Evolutionary conservation across 1,140 invertebrate genomes (phyloP).

Genomic region (Helicoverpa armigera): DNA sequence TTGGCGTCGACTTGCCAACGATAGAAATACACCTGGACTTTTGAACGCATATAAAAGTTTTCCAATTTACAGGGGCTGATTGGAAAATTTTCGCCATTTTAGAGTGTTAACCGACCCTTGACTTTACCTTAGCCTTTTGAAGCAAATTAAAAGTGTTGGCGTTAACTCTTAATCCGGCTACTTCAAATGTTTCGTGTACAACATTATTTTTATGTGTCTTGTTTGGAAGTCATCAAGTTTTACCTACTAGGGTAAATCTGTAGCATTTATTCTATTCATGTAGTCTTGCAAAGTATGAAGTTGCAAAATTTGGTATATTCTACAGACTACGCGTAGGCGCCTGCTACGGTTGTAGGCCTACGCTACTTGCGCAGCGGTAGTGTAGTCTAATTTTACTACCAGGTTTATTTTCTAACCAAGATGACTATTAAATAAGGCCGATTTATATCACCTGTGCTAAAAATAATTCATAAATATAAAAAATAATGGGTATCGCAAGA

Average conservation of each 20-base stretch:
- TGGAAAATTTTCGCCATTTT: conserved; percentile 84
- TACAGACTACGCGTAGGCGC: neutral
- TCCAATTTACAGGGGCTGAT: conserved; percentile 85
- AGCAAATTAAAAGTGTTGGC: conserved; percentile 69
- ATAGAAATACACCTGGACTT: conserved; percentile 84
- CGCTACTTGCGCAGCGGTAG: neutral
- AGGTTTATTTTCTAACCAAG: too few species aligned
- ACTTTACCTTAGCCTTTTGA: conserved; percentile 72
- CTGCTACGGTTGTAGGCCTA: neutral
- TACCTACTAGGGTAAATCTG: neutral
- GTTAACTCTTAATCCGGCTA: conserved; percentile 36
- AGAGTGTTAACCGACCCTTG: conserved; percentile 83
- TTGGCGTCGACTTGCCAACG: conserved; percentile 67
- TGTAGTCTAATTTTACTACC: too few species aligned
- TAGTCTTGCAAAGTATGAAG: neutral
- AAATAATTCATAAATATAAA: too few species aligned
- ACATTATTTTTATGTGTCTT: neutral
- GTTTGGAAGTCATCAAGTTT: neutral
- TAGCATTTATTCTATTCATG: too few species aligned
- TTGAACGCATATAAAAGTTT: conserved; percentile 86
- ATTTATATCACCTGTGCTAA: too few species aligned
- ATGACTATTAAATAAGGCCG: too few species aligned
- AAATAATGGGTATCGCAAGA: neutral
- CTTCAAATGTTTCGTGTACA: neutral
- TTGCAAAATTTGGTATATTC: neutral